Conservation (phyloP, 2,888 invertebrate species). For the Ormyrus labotus region DNA sequence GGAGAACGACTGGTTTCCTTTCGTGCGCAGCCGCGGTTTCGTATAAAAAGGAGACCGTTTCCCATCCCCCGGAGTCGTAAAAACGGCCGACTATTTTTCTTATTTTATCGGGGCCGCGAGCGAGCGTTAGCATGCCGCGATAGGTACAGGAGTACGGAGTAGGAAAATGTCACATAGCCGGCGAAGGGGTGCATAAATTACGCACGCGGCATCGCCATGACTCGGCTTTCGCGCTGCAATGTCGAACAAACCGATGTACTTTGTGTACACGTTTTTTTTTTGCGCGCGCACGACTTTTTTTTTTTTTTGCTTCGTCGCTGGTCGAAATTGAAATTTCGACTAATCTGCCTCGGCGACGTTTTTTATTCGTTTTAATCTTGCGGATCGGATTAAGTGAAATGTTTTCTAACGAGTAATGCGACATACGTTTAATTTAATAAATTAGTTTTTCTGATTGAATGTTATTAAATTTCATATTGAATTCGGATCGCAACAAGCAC, state of each 20-base stretch:
- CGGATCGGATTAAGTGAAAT: no score
- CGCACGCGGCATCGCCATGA: slow-evolving; percentile 43
- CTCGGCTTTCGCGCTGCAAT: slow-evolving; percentile 30
- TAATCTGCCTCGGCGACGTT: no score
- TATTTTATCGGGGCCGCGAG: slow-evolving; percentile 26
- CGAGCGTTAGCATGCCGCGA: slow-evolving; percentile 29
- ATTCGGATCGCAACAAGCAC: no score
- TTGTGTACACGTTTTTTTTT: slow-evolving; percentile 50
- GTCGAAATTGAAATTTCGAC: no score
- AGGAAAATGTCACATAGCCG: slow-evolving; percentile 45
- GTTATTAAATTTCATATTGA: no score
- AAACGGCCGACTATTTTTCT: slow-evolving; percentile 44
- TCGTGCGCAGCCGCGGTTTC: neutral
- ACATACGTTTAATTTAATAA: no score
- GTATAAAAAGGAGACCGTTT: neutral
- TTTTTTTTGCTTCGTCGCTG: neutral
- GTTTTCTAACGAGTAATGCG: no score
- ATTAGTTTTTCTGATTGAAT: no score
- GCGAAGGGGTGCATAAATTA: slow-evolving; percentile 56
- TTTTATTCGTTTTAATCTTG: no score
- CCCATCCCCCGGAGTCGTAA: neutral
- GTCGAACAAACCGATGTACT: slow-evolving; percentile 47
- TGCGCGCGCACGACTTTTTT: slow-evolving; percentile 11
- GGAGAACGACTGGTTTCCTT: neutral
- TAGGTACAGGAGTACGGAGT: slow-evolving; percentile 37